Conservation (phyloP, 1,140 invertebrate genomes). For the Doryteuthis pealeii region DNA sequence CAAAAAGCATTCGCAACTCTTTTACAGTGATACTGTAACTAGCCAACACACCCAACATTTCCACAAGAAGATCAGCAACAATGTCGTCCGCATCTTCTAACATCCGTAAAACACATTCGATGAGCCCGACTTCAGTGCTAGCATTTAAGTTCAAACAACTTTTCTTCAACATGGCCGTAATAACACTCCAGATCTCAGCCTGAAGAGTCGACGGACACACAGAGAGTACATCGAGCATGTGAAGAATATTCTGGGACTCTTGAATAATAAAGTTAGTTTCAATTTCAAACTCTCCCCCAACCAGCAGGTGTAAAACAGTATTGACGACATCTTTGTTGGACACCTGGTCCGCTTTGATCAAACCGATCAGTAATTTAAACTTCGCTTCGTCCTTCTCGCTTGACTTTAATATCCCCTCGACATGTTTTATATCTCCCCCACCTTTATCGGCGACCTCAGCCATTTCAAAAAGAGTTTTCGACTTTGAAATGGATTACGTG, state of each 20-base stretch:
- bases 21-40: constrained; percentile 99
- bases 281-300: constrained; percentile 99
- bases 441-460: constrained; percentile 28
- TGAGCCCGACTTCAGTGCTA: constrained; percentile 95
- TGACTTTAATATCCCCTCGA: constrained; percentile 61
- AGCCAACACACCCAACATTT: constrained; percentile 94
- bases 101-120: constrained; percentile 88
- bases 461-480: constrained; percentile 9
- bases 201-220: constrained; percentile 94
- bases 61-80: constrained; percentile 97
- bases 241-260: constrained; percentile 93
- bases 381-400: constrained; percentile 69
- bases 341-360: constrained; percentile 93
- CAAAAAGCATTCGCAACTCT: constrained; percentile 93
- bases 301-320: constrained; percentile 92
- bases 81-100: constrained; percentile 87
- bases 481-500: no score
- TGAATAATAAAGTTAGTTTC: constrained; percentile 99
- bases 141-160: constrained; percentile 96
- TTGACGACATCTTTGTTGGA: constrained; percentile 95
- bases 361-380: constrained; percentile 92
- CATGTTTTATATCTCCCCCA: constrained; percentile 41
- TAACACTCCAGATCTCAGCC: constrained; percentile 99
- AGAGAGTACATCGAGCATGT: constrained; percentile 95
- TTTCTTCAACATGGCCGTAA: constrained; percentile 96